Conservation (phyloP, 2,113 vertebrate species). For the Austrofundulus limnaeus region DNA sequence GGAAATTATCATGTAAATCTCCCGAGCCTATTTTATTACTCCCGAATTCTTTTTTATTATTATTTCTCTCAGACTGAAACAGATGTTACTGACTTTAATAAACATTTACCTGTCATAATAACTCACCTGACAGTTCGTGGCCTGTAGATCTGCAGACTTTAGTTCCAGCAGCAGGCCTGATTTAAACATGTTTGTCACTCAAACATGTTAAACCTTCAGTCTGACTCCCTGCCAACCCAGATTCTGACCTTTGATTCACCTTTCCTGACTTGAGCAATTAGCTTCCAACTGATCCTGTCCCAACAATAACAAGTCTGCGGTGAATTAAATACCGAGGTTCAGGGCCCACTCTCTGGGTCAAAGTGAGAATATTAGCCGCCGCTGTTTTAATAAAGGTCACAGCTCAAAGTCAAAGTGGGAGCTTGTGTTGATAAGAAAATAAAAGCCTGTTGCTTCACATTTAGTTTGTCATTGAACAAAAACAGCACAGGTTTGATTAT, state of each 20-base stretch:
- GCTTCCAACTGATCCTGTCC: constrained; percentile 58
- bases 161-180: background rate
- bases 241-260: constrained; percentile 25
- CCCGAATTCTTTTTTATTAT: too few relatives aligned
- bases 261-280: constrained; percentile 57
- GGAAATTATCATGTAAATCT: too few relatives aligned
- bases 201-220: too few relatives aligned
- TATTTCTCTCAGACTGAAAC: too few relatives aligned
- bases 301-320: constrained; percentile 27
- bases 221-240: too few relatives aligned
- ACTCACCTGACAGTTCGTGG: too few relatives aligned
- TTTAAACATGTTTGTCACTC: constrained; percentile 2
- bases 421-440: constrained; percentile 2
- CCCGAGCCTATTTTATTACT: too few relatives aligned
- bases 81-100: too few relatives aligned
- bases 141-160: constrained; percentile 13
- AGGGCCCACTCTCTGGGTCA: constrained; percentile 21
- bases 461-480: constrained; percentile 23
- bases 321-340: constrained; percentile 30
- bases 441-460: constrained; percentile 12
- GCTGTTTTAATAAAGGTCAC: constrained; percentile 56
- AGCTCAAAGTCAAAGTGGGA: constrained; percentile 43
- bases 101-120: background rate
- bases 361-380: constrained; percentile 17
- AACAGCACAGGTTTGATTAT: background rate